These are phyloP conservation scores for Aleiodes sp. DNA, from an alignment of 1,140 invertebrate genomes.

Conservation along the genomic window DNA sequence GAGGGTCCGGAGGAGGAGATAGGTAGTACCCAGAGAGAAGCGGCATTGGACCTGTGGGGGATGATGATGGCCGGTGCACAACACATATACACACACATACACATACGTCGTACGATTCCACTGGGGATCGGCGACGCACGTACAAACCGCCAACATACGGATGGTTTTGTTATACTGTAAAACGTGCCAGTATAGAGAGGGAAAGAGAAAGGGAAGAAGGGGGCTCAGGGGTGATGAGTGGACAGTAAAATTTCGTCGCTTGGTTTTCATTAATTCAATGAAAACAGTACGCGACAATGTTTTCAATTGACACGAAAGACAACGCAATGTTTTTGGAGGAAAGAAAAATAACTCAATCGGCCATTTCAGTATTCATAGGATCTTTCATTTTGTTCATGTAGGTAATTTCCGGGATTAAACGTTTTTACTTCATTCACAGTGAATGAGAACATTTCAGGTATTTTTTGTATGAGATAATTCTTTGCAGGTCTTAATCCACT, in stretches of 20 bases:
- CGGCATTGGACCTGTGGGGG: neutral
- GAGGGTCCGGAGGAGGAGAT: conserved; percentile 39
- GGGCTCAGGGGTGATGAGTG: neutral
- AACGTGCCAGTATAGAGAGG: conserved; percentile 10
- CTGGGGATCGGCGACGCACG: neutral
- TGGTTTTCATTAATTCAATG: conserved; percentile 35
- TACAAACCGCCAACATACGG: conserved; percentile 15
- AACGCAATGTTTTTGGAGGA: conserved; percentile 12
- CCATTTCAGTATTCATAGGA: neutral
- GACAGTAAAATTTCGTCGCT: conserved; percentile 15
- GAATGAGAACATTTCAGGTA: too few relatives aligned
- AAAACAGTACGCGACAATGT: conserved; percentile 28
- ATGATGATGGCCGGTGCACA: too few relatives aligned
- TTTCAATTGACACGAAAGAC: conserved; percentile 25
- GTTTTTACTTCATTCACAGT: too few relatives aligned
- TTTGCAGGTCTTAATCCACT: too few relatives aligned
- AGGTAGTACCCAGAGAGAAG: too few relatives aligned
- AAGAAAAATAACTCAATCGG: conserved; percentile 21
- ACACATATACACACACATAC: too few relatives aligned
- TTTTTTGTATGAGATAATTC: too few relatives aligned
- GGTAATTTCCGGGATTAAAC: too few relatives aligned
- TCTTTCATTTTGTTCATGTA: conserved; percentile 23
- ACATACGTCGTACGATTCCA: conserved; percentile 1
- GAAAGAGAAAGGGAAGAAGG: too few relatives aligned
- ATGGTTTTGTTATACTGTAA: conserved; percentile 15